phyloP scores from a whole-genome alignment of 2,888 invertebrate genomes.

The Heliconius ismenius region DNA sequence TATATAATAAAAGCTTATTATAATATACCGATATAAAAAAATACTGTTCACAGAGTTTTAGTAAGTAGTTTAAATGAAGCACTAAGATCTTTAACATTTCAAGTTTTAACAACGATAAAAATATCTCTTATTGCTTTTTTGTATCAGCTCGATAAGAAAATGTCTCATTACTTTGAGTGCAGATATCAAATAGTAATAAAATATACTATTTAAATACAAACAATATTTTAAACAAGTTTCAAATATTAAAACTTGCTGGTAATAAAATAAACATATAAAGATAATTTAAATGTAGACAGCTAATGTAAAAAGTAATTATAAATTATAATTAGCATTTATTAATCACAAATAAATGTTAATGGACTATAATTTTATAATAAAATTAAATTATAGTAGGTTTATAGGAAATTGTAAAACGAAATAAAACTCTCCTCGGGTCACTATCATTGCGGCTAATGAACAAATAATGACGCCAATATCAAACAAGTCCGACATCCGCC shows the following conservation, averaged over 20 bases:
- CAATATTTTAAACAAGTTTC: neutral
- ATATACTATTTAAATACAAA: constrained; percentile 34
- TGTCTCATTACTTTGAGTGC: constrained; percentile 42
- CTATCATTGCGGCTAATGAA: constrained; percentile 61
- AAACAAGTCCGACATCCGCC: constrained; percentile 63
- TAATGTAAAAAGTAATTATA: constrained; percentile 2
- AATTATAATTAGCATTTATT: constrained; percentile 5
- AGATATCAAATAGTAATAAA: constrained; percentile 39
- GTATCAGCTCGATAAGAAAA: constrained; percentile 40
- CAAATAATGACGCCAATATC: constrained; percentile 77
- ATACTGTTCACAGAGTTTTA: neutral
- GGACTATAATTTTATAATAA: constrained; percentile 11
- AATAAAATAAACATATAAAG: constrained; percentile 9
- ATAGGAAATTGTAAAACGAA: constrained; percentile 21
- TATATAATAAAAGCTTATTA: neutral
- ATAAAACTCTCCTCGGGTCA: constrained; percentile 28
- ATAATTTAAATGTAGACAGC: neutral
- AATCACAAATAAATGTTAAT: constrained; percentile 9
- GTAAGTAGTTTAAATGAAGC: constrained; percentile 1
- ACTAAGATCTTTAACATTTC: constrained; percentile 11
- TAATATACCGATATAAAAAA: neutral
- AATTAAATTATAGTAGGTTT: constrained; percentile 9
- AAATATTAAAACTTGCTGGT: constrained; percentile 6
- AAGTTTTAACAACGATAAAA: constrained; percentile 29
- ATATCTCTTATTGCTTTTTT: constrained; percentile 40